These are phyloP conservation scores for Cromileptes altivelis DNA, from an alignment of 2,113 vertebrate genomes.

Conservation along the genomic window DNA sequence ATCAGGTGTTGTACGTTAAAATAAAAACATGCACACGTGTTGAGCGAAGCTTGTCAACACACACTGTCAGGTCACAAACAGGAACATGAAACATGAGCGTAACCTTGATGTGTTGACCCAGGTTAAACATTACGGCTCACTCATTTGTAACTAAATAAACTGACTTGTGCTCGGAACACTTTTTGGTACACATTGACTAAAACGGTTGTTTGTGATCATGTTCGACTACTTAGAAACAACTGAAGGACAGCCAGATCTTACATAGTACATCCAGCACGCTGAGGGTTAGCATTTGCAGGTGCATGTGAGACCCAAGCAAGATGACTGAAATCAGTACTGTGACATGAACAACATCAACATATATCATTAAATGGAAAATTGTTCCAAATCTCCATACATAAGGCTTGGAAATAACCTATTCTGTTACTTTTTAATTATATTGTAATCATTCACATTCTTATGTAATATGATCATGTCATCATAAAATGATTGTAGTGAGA, in stretches of 20 bases:
- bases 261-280: background rate
- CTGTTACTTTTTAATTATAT: background rate
- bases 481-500: background rate
- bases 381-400: no score
- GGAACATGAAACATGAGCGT: constrained; percentile 27
- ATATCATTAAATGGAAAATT: background rate
- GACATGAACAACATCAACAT: background rate
- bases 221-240: constrained; percentile 22
- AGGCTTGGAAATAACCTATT: background rate
- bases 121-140: constrained; percentile 68
- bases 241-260: background rate
- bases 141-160: constrained; percentile 53
- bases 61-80: background rate
- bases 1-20: background rate
- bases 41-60: constrained; percentile 5
- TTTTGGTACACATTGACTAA: constrained; percentile 63
- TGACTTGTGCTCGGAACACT: background rate
- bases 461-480: background rate
- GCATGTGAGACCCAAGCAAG: background rate
- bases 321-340: background rate
- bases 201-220: constrained; percentile 32
- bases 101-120: constrained; percentile 63
- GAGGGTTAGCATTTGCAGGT: background rate
- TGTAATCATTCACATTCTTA: background rate
- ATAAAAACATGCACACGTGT: constrained; percentile 16